A percentile compares a stretch with the other conserved stretches of the same genome.
These are phyloP conservation scores for Drosophila pseudotalamancana DNA, from an alignment of 2,888 invertebrate species.

Conservation along the genomic window DNA sequence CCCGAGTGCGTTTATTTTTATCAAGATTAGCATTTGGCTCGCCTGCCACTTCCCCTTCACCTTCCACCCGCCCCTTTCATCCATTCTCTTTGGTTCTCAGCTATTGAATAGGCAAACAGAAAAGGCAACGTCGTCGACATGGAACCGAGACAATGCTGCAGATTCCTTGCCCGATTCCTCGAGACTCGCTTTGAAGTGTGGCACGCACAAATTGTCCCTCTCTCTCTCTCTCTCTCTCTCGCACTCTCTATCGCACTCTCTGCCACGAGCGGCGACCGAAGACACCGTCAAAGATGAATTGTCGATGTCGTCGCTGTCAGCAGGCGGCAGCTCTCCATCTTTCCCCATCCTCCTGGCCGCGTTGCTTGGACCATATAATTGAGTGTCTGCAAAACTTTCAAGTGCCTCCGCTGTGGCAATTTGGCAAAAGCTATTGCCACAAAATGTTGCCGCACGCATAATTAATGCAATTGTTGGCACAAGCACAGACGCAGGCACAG, in stretches of 20 bases:
- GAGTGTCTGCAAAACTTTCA: conserved; percentile 61
- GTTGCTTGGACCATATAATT: conserved; percentile 46
- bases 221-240: background rate
- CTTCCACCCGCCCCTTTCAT: background rate
- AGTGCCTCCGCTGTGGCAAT: conserved; percentile 49
- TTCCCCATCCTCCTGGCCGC: background rate
- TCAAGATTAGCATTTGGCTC: conserved; percentile 76
- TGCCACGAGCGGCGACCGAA: conserved; percentile 1
- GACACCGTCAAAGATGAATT: conserved; percentile 66
- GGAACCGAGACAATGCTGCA: conserved; percentile 47
- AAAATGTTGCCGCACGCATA: conserved; percentile 68
- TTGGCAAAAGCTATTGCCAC: conserved; percentile 60
- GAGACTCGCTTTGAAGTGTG: conserved; percentile 64
- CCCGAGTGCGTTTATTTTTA: conserved; percentile 77
- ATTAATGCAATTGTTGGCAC: conserved; percentile 76
- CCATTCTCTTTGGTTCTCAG: conserved; percentile 8
- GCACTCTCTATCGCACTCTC: background rate
- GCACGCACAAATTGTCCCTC: conserved; percentile 65
- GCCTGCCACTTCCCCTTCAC: conserved; percentile 8
- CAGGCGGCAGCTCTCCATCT: conserved; percentile 19
- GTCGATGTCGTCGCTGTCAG: conserved; percentile 59
- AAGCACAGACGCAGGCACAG: conserved; percentile 1
- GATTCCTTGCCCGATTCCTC: conserved; percentile 46
- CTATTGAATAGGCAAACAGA: conserved; percentile 73
- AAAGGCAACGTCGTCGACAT: conserved; percentile 30